phyloP scores from a whole-genome alignment of 2,113 vertebrate genomes.

The Microcebus murinus region DNA sequence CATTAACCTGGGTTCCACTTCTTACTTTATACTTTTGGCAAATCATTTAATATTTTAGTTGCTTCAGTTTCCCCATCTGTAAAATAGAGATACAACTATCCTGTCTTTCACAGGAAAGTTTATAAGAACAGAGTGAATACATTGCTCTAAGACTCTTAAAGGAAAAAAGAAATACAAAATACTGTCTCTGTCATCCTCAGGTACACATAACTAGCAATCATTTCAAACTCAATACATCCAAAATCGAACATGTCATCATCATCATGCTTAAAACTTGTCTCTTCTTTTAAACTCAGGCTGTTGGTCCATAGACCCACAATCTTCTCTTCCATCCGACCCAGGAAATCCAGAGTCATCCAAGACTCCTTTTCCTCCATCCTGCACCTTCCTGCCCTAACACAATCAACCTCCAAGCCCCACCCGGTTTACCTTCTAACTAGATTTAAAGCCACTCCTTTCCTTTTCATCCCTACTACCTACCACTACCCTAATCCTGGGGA shows the following conservation, averaged over 20 bases:
- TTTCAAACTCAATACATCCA: neutral
- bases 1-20: neutral
- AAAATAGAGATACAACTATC: constrained; percentile 14
- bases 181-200: neutral
- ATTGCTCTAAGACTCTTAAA: constrained; percentile 6
- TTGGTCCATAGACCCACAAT: neutral
- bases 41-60: neutral
- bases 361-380: neutral
- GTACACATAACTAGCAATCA: neutral
- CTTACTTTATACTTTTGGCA: neutral
- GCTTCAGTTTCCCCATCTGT: neutral
- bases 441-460: neutral
- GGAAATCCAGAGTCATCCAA: neutral
- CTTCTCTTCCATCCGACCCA: neutral
- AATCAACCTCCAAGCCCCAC: neutral
- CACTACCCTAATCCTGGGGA: neutral
- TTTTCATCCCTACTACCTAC: neutral
- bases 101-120: neutral
- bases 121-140: neutral
- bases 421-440: neutral
- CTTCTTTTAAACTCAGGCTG: neutral
- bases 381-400: neutral
- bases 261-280: neutral
- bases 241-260: neutral
- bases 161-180: neutral